Conservation (phyloP, 2,113 vertebrate genomes). For the Dissostichus mawsoni region DNA sequence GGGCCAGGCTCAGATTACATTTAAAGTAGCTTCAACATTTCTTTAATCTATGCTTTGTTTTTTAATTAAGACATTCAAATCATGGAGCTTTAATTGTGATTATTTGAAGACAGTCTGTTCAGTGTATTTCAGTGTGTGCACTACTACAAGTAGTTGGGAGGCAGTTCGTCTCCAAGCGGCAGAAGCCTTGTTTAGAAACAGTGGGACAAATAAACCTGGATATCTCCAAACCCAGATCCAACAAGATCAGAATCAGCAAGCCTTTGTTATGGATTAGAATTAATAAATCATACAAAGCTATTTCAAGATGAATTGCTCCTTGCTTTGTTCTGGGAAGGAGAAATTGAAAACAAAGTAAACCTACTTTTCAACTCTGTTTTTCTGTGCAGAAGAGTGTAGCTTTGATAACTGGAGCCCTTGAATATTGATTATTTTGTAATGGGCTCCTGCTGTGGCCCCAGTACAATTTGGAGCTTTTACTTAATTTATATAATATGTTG, state of each 20-base stretch:
- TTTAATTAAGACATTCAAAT: neutral
- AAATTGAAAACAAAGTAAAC: constrained; percentile 38
- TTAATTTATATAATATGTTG: neutral
- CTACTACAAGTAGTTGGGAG: neutral
- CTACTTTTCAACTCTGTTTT: constrained; percentile 48
- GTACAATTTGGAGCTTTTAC: no score
- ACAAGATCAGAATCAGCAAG: constrained; percentile 50
- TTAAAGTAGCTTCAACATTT: neutral
- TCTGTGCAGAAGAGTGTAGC: constrained; percentile 20
- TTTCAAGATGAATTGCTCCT: constrained; percentile 32
- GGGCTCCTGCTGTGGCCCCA: constrained; percentile 19
- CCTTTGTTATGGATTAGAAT: constrained; percentile 30
- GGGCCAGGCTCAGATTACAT: no score
- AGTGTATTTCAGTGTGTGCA: neutral
- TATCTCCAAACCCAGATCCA: constrained; percentile 37
- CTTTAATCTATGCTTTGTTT: constrained; percentile 16
- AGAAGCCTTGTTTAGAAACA: constrained; percentile 41
- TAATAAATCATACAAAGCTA: constrained; percentile 53
- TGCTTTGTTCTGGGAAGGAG: constrained; percentile 39
- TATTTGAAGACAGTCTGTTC: neutral
- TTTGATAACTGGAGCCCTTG: constrained; percentile 39
- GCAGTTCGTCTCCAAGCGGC: constrained; percentile 11
- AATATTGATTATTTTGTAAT: constrained; percentile 27
- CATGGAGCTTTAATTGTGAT: no score
- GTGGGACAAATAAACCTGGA: constrained; percentile 35